Base-by-base conservation (phyloP, 2,113 vertebrate species). In the Athene noctua region DNA sequence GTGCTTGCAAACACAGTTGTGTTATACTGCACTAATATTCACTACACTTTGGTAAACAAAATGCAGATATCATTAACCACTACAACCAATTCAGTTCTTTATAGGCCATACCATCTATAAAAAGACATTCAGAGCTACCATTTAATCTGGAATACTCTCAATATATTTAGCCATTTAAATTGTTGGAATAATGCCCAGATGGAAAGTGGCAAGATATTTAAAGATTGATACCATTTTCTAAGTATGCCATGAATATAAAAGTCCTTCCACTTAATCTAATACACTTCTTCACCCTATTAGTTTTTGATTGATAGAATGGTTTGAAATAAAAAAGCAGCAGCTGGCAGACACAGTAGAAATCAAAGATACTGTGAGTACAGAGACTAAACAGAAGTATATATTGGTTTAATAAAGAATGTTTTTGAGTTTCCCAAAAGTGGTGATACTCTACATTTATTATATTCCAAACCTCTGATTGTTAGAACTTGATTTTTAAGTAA, bases 91-190 rank as follows among this genome's bases (percentile, higher is more conserved):
- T 66, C 57, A 54, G 61, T 46, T 93, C 19, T 88, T 95, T 93
- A 90, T 54, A 55, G 58, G 47, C 63, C 20, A n/a, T 34, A 88
- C n/a, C 21, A 83, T 80, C 93, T 94, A 88, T 63, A 86, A 88
- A 91, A 84, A 86, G 34, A 67, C 36, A 65, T 55, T 59, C 15
- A 95, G 52, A 92, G 72, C 29, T 80, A 88, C 51, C 44, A 91
- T 95, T 97, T 90, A 88, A 97, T 96, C 54, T 90, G 74, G 27
- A 93, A 78, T 73, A 62, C 57, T 96, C 81, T 88, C 49, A 94
- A 95, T 93, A 87, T 86, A 93, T 91, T 95, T 77, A 96, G 80
- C 71, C 46, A 74, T 79, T 96, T 96, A 94, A 96, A 97, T 93
- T 94, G 61, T 87, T 97, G 80, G 73, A 96, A 70, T 63, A 92